Conservation (phyloP, 2,888 invertebrate species). For the Camponotus fellah region DNA sequence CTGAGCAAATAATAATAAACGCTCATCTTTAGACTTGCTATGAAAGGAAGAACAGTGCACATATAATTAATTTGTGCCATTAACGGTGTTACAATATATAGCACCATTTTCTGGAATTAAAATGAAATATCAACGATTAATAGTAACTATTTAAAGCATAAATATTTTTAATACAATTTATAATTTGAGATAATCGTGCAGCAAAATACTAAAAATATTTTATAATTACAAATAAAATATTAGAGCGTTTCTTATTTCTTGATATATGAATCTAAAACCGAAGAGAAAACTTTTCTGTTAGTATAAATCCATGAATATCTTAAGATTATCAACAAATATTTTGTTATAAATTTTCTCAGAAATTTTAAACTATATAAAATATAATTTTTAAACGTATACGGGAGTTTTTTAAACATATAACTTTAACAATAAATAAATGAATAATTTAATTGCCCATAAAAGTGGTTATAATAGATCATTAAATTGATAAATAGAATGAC, state of each 20-base stretch:
- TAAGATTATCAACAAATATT: conserved; percentile 1
- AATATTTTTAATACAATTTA: background rate
- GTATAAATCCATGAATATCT: background rate
- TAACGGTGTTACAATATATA: conserved; percentile 6
- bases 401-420: too few species aligned
- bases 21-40: background rate
- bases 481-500: background rate
- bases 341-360: background rate
- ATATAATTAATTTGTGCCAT: conserved; percentile 66
- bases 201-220: conserved; percentile 6
- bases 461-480: background rate
- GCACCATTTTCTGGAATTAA: background rate
- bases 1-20: conserved; percentile 23
- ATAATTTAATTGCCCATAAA: background rate
- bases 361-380: background rate
- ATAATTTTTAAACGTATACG: background rate
- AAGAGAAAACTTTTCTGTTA: background rate
- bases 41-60: conserved; percentile 9
- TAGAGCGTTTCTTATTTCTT: background rate
- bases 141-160: background rate
- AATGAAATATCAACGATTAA: background rate
- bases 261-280: background rate
- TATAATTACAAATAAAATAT: background rate
- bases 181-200: background rate
- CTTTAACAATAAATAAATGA: background rate